Conservation (phyloP, 2,797 vertebrate species). For the Alfaro cultratus region DNA sequence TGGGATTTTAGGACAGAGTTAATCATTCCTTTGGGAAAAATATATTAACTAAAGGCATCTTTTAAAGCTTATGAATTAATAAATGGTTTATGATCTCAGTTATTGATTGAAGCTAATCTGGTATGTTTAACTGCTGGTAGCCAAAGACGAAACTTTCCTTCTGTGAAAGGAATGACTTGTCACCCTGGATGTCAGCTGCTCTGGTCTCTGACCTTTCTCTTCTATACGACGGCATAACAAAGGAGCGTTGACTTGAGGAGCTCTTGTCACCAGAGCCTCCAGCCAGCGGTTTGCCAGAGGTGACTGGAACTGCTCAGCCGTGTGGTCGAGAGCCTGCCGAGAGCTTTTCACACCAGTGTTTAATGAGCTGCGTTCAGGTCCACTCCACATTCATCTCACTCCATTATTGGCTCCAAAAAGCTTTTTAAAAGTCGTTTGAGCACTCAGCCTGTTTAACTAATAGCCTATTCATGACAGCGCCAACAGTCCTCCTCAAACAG, state of each 20-base stretch:
- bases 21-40: constrained; percentile 22
- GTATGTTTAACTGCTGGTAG: constrained; percentile 2
- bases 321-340: constrained; percentile 61
- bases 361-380: constrained; percentile 76
- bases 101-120: constrained; percentile 8
- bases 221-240: constrained; percentile 53
- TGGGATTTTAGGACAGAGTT: constrained; percentile 35
- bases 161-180: constrained; percentile 27
- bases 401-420: constrained; percentile 71
- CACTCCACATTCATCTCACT: constrained; percentile 70
- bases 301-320: constrained; percentile 66
- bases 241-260: constrained; percentile 58
- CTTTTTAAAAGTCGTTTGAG: constrained; percentile 71
- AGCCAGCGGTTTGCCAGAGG: constrained; percentile 54
- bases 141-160: constrained; percentile 19
- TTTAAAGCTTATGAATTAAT: constrained; percentile 29
- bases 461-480: constrained; percentile 60
- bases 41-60: constrained; percentile 9
- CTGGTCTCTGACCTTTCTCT: constrained; percentile 49
- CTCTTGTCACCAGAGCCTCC: constrained; percentile 43
- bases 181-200: constrained; percentile 20
- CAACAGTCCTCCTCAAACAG: constrained; percentile 31
- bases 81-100: constrained; percentile 14
- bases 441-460: constrained; percentile 65
- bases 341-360: constrained; percentile 69